Base-by-base conservation (phyloP, 2,888 invertebrate genomes). In the Disparrhopalites patrizii region DNA sequence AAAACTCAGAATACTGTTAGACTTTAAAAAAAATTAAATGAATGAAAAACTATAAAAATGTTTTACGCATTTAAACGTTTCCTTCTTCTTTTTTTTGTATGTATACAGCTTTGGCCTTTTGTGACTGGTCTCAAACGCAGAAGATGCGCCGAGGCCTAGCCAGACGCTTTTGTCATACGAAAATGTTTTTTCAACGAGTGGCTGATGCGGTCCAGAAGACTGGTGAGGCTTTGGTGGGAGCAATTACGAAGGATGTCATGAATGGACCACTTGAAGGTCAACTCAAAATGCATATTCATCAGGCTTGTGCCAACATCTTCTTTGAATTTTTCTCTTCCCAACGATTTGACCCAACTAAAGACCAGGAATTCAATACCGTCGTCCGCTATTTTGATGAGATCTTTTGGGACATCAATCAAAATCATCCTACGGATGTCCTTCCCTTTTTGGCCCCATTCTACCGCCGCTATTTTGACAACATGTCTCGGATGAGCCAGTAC, bases 321-420 rank as follows among this genome's bases (percentile, higher is more conserved):
- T 84, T 85, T 3, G 85, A 88, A 70, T 92, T 91, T 80, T 91
- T 93, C 88, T 92, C 92, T 79, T 88, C 87, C n/a, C 83, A 85
- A 0, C 82, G 88, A 1, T 91, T 91, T 76, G 84, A 86, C 40
- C 85, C 87, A 64, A 69, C 73, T n/a, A 82, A 85, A 15, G 89
- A 92, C 72, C 65, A 76, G 0, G 85, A 86, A 20, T 93, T 91
- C 80, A 81, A 82, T 55, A 81, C 82, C 65, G 83, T 88, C 5
- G 88, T 90, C 0, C 81, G 85, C 27, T 84, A 83, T 65, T 93
- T 92, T 78, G 93, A 93, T 76, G 87, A 89, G 74, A 91, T 93
- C 58, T 93, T 93, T 81, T 91, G 90, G 88, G 92, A 93, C 77
- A 91, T 93, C 70, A 93, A 93, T 78, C 90, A 91, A 76, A 91